A percentile compares a stretch with the other conserved stretches of the same genome.
phyloP scores from a whole-genome alignment of 2,888 invertebrate species.

The Drosophila pseudotalamancana region DNA sequence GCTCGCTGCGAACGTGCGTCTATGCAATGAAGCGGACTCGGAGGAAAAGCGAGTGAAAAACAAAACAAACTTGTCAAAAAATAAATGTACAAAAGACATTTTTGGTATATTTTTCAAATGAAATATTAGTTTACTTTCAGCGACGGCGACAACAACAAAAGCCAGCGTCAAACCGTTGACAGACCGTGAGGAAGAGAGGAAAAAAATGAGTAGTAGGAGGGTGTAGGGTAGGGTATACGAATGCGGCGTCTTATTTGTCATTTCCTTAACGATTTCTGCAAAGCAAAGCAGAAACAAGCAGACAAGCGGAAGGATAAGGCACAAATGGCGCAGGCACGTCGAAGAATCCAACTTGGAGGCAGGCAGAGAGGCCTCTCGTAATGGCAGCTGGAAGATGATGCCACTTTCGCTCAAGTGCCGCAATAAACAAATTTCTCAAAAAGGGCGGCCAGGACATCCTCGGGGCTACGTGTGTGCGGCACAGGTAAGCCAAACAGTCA shows the following conservation, averaged over 20 bases:
- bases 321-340: slow-evolving; percentile 60
- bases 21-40: slow-evolving; percentile 60
- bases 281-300: slow-evolving; percentile 66
- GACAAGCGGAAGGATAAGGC: slow-evolving; percentile 39
- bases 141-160: slow-evolving; percentile 45
- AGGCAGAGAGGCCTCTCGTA: slow-evolving; percentile 30
- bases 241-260: slow-evolving; percentile 66
- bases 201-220: not conserved
- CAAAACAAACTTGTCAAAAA: slow-evolving; percentile 78
- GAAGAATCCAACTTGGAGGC: slow-evolving; percentile 40
- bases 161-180: slow-evolving; percentile 69
- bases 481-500: slow-evolving; percentile 35
- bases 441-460: slow-evolving; percentile 48
- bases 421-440: slow-evolving; percentile 76
- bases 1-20: slow-evolving; percentile 49
- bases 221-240: slow-evolving; percentile 1
- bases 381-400: slow-evolving; percentile 73
- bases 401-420: slow-evolving; percentile 79
- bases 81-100: slow-evolving; percentile 78
- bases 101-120: slow-evolving; percentile 76
- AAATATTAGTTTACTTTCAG: slow-evolving; percentile 78
- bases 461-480: slow-evolving; percentile 43
- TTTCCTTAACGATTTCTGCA: slow-evolving; percentile 77
- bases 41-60: slow-evolving; percentile 55
- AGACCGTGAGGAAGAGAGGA: slow-evolving; percentile 21